Percentiles rank a stretch among this genome's conserved stretches.
Conservation (phyloP, 2,113 vertebrate genomes). For the Nibea albiflora region DNA sequence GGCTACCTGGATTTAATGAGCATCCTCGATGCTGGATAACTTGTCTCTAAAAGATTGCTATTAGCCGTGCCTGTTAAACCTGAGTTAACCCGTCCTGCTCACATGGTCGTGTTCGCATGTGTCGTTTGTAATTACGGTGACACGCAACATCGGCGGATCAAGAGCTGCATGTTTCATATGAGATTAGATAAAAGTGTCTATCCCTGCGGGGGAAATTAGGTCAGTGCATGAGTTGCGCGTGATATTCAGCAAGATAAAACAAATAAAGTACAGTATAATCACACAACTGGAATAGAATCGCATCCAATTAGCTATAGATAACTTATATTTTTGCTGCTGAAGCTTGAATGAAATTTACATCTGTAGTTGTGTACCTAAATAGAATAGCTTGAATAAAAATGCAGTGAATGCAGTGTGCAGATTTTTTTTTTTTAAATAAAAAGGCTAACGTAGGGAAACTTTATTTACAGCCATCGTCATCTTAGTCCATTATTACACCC, state of each 20-base stretch:
- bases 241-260: conserved; percentile 12
- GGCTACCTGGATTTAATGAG: not conserved
- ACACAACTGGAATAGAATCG: not conserved
- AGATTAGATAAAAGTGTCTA: conserved; percentile 31
- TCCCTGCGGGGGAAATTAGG: conserved; percentile 35
- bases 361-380: not conserved
- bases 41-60: conserved; percentile 5
- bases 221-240: conserved; percentile 10
- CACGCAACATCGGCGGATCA: conserved; percentile 35
- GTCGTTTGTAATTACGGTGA: conserved; percentile 29
- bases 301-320: not conserved
- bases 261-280: not conserved
- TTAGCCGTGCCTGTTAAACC: conserved; percentile 15
- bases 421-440: not conserved
- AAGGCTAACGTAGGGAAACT: not conserved
- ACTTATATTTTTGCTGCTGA: not conserved
- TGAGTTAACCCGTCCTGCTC: conserved; percentile 9
- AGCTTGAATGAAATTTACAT: not conserved
- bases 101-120: not conserved
- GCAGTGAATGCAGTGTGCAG: not conserved
- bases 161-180: conserved; percentile 20
- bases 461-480: not conserved
- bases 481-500: not conserved
- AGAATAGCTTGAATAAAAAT: not conserved
- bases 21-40: not conserved